Evolutionary conservation across 2,888 invertebrate species (phyloP).

Genomic region (Eilema caniola): DNA sequence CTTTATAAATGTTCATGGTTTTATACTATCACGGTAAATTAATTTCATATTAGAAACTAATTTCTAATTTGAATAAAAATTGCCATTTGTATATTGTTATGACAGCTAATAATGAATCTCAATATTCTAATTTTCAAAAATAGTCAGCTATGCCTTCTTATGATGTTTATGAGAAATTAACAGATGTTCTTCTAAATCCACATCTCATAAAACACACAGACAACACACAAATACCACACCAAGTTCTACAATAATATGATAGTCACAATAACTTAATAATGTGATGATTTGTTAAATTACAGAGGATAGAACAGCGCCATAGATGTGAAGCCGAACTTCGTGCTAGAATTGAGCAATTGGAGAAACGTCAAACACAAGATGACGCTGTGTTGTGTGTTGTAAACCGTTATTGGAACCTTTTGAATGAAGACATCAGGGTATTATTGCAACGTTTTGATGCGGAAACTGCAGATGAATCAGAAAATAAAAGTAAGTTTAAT

Average conservation of each 20-base stretch:
- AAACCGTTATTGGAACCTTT: slow-evolving; percentile 98
- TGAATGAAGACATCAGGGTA: slow-evolving; percentile 98
- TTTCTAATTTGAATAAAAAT: too few relatives aligned
- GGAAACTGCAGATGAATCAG: slow-evolving; percentile 98
- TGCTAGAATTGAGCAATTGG: slow-evolving; percentile 97
- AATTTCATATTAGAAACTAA: too few relatives aligned
- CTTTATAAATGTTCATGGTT: background rate
- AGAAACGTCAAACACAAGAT: slow-evolving; percentile 98
- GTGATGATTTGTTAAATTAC: slow-evolving; percentile 31
- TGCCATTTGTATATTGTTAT: too few relatives aligned
- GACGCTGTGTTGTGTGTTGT: slow-evolving; percentile 99
- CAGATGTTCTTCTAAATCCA: background rate
- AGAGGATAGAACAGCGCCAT: slow-evolving; percentile 97
- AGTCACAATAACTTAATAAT: background rate
- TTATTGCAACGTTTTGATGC: slow-evolving; percentile 98
- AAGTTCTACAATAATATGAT: background rate
- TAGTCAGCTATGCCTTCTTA: background rate
- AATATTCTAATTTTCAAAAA: background rate
- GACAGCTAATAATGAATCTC: too few relatives aligned
- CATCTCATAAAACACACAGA: background rate
- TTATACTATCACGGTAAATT: too few relatives aligned
- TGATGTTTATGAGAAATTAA: background rate
- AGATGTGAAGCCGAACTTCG: slow-evolving; percentile 94
- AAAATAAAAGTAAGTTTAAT: slow-evolving; percentile 93
- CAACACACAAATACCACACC: background rate